phyloP scores from a whole-genome alignment of 2,888 invertebrate species.

The Parochlus steinenii region DNA sequence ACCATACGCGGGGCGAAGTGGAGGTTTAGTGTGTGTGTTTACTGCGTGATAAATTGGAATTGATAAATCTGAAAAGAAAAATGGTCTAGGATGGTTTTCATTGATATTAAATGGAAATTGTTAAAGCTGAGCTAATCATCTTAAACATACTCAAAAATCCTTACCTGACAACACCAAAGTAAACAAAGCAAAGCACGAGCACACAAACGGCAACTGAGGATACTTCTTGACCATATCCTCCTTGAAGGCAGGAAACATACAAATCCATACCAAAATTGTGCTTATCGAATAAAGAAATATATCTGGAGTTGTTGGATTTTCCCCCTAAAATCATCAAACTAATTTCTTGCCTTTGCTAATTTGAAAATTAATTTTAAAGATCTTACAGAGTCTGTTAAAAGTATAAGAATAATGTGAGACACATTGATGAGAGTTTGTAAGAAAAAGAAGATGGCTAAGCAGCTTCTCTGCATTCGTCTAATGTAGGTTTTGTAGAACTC shows the following conservation, averaged over 20 bases:
- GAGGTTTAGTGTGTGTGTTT: slow-evolving; percentile 29
- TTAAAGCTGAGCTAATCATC: neutral
- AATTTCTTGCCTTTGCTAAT: neutral
- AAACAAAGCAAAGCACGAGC: slow-evolving; percentile 31
- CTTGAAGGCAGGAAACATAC: slow-evolving; percentile 26
- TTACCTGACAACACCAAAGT: slow-evolving; percentile 38
- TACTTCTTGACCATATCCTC: slow-evolving; percentile 25
- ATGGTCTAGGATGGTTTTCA: slow-evolving; percentile 4
- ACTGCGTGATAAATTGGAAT: slow-evolving; percentile 46
- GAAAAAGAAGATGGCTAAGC: slow-evolving; percentile 57
- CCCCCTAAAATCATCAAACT: slow-evolving; percentile 15
- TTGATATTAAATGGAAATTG: neutral
- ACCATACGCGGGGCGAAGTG: slow-evolving; percentile 49
- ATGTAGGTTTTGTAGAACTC: slow-evolving; percentile 58
- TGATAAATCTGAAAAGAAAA: slow-evolving; percentile 38
- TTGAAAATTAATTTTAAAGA: slow-evolving; percentile 23
- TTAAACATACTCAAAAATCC: slow-evolving; percentile 2
- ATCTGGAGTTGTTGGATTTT: slow-evolving; percentile 23
- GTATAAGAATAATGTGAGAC: slow-evolving; percentile 40
- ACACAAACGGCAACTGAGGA: slow-evolving; percentile 27
- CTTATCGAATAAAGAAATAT: slow-evolving; percentile 24
- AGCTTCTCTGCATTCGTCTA: slow-evolving; percentile 58
- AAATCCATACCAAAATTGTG: slow-evolving; percentile 23
- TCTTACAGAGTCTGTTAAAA: slow-evolving; percentile 31
- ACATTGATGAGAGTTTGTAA: slow-evolving; percentile 48